These are phyloP conservation scores for Enhydra lutris DNA, from an alignment of 2,113 vertebrate genomes.

Conservation along the genomic window DNA sequence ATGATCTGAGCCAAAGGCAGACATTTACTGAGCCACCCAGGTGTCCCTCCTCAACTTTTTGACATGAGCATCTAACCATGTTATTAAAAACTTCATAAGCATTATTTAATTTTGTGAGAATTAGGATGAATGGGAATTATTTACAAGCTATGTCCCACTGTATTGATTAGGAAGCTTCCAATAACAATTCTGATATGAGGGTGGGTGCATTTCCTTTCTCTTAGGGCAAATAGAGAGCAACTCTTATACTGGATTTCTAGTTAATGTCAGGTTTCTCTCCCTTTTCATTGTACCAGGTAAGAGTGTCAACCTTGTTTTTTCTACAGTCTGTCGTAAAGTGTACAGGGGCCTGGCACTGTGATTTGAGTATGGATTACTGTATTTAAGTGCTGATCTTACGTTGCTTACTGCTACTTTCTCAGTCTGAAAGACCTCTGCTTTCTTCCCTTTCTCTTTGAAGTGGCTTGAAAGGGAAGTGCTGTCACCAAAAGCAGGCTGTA, in stretches of 20 bases:
- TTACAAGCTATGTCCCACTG: neutral
- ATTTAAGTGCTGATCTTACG: neutral
- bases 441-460: slow-evolving; percentile 36
- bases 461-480: slow-evolving; percentile 24
- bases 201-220: neutral
- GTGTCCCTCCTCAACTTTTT: neutral
- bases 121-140: neutral
- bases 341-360: neutral
- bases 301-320: neutral
- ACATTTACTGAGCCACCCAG: neutral
- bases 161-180: neutral
- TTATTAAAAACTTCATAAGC: neutral
- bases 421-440: neutral
- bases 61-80: neutral
- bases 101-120: neutral
- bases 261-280: neutral
- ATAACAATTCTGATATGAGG: neutral
- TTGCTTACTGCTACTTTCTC: neutral
- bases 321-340: neutral
- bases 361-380: neutral
- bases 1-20: neutral
- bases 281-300: neutral
- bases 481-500: neutral
- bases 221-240: neutral
- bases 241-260: neutral